Base-by-base conservation (phyloP, 1,140 invertebrate species). In the Hesperophylax magnus region DNA sequence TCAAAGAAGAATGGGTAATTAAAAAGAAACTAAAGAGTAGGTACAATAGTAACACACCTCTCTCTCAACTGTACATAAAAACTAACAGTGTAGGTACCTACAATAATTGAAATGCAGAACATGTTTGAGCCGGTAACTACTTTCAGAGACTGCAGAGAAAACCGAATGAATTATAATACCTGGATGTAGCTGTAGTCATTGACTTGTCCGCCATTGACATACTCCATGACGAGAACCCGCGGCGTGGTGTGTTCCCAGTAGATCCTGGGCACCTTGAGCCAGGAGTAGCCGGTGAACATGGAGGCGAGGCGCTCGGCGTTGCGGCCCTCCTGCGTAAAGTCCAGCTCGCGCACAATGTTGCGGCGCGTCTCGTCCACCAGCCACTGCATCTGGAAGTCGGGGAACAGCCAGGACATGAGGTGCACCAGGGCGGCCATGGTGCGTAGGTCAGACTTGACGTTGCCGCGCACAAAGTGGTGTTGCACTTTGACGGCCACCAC, bases 361-460 rank as follows among this genome's bases (percentile, higher is more conserved):
- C 94, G 97, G 86, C 97, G 98, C 0, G 96, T 98, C 90, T 98
- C 97, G 84, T 98, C 96, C 14, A 98, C 97, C 14, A 99, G 90
- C 98, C 98, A 99, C 85, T 97, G 78, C 86, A 99, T 97, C 90
- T 97, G 94, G 86, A 99, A 99, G 81, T 99, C 97, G 11, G 98
- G 98, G 88, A 99, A 99, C 5, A 98, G 88, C 89, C 92, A 94
- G 0, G 94, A 94, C 78, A 98, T 95, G 8, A 95, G 88, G 84
- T 93, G 94, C 0, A 98, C 95, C 15, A 99, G 90, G 67, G 95
- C 92, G 86, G 98, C 96, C 97, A 99, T 99, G 47, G 97, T 98
- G 90, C 94, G 95, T 86, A 99, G 94, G 85, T 99, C 98, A 17
- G 98, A 93, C 81, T 91, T 92, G 14, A 96, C 95, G 87, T 98